Evolutionary conservation across 2,888 invertebrate species (phyloP).

Genomic region (Glyphotaelius pellucidus): DNA sequence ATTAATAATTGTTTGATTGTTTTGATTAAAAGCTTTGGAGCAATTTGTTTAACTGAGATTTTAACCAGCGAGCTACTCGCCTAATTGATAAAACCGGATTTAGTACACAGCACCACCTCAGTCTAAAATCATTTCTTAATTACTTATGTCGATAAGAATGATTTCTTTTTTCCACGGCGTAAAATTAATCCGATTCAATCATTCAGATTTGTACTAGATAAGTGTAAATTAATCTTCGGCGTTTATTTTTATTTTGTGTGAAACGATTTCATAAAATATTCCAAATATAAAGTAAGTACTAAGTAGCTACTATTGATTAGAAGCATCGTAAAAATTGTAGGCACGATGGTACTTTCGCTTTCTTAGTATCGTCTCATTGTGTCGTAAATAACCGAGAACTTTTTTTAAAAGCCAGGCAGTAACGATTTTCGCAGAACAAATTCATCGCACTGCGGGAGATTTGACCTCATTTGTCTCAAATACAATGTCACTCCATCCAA

Average conservation of each 20-base stretch:
- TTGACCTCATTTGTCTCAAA: background rate
- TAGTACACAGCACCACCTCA: background rate
- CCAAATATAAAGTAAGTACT: background rate
- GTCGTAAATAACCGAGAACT: background rate
- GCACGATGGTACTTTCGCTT: background rate
- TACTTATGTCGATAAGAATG: conserved; percentile 12
- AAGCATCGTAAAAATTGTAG: background rate
- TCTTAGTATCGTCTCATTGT: background rate
- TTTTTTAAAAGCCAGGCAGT: background rate
- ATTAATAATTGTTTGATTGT: conserved; percentile 40
- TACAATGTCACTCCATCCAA: background rate
- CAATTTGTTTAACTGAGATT: conserved; percentile 25
- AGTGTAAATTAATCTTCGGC: background rate
- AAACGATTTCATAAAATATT: background rate
- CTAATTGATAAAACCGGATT: conserved; percentile 29
- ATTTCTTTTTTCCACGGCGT: background rate
- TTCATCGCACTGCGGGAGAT: background rate
- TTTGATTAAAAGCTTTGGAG: conserved; percentile 38
- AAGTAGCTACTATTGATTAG: background rate
- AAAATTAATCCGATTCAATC: conserved; percentile 16
- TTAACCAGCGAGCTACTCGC: background rate
- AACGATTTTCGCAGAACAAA: background rate
- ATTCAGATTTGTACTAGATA: background rate
- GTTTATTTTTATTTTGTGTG: background rate
- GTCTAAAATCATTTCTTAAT: conserved; percentile 11